phyloP scores from a whole-genome alignment of 2,797 vertebrate species.

The Enteromius thamalakanensis region DNA sequence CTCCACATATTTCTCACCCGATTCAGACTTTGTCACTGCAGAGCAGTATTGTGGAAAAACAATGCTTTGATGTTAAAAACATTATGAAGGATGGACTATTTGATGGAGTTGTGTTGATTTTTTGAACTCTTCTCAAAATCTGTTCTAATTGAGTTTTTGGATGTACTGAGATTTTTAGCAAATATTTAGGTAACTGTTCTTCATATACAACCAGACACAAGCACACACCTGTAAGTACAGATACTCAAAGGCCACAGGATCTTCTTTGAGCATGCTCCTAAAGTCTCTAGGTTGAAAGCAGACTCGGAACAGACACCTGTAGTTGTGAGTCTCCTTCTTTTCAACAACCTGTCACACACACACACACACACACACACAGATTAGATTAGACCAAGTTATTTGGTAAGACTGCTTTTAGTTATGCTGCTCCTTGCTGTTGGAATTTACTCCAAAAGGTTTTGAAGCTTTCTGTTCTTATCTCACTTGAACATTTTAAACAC shows the following conservation, averaged over 20 bases:
- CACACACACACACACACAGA: too few species aligned
- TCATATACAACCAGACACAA: not conserved
- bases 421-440: too few species aligned
- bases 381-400: too few species aligned
- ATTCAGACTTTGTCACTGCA: not conserved
- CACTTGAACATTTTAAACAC: too few species aligned
- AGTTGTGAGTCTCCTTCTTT: constrained; percentile 89
- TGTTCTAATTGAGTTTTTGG: too few species aligned
- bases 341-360: constrained; percentile 85
- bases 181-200: not conserved
- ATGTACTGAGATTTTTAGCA: not conserved
- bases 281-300: constrained; percentile 91
- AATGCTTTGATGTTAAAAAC: not conserved
- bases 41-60: not conserved
- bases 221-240: constrained; percentile 90
- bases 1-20: not conserved
- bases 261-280: constrained; percentile 84
- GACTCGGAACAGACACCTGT: constrained; percentile 92
- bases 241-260: constrained; percentile 91
- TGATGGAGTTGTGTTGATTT: not conserved
- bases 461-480: too few species aligned
- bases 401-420: too few species aligned
- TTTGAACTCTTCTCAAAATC: not conserved
- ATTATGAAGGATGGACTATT: not conserved
- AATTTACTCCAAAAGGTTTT: too few species aligned